Evolutionary conservation across 1,140 invertebrate genomes (phyloP).

Genomic region (Leptinotarsa texana): DNA sequence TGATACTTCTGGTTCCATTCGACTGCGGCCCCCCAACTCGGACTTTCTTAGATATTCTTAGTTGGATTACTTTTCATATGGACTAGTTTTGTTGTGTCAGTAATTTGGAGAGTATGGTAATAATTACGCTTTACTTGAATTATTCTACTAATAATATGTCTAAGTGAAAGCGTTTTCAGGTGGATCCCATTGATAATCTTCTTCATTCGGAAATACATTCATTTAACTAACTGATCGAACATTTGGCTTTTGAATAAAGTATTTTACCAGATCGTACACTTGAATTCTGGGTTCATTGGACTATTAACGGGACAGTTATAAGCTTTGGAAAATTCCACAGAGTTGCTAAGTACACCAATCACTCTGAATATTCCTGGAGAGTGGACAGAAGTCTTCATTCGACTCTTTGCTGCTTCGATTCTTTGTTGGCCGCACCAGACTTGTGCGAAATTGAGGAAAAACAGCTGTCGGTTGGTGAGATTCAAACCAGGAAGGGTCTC

Average conservation of each 20-base stretch:
- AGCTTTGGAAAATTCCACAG: constrained; percentile 74
- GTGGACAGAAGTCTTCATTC: constrained; percentile 80
- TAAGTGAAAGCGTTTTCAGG: too few species aligned
- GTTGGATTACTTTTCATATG: too few species aligned
- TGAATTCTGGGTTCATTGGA: constrained; percentile 79
- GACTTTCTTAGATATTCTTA: too few species aligned
- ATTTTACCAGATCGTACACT: constrained; percentile 80
- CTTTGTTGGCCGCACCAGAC: constrained; percentile 72
- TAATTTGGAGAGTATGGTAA: too few species aligned
- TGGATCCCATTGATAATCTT: too few species aligned
- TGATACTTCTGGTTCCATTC: too few species aligned
- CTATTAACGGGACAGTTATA: constrained; percentile 70
- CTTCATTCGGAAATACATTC: too few species aligned
- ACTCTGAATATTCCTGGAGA: constrained; percentile 73
- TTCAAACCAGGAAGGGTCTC: constrained; percentile 75
- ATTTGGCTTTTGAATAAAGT: background rate
- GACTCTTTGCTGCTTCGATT: constrained; percentile 79
- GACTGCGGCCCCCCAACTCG: too few species aligned
- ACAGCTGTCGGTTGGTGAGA: constrained; percentile 74
- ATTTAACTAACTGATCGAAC: too few species aligned
- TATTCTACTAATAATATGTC: too few species aligned
- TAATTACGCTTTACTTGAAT: too few species aligned
- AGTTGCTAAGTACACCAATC: constrained; percentile 82
- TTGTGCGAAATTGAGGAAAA: constrained; percentile 85
- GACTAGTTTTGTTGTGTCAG: too few species aligned